phyloP scores from a whole-genome alignment of 37 sponge, comb jelly and placozoan genomes.

The Cliona cf. orientalis region DNA sequence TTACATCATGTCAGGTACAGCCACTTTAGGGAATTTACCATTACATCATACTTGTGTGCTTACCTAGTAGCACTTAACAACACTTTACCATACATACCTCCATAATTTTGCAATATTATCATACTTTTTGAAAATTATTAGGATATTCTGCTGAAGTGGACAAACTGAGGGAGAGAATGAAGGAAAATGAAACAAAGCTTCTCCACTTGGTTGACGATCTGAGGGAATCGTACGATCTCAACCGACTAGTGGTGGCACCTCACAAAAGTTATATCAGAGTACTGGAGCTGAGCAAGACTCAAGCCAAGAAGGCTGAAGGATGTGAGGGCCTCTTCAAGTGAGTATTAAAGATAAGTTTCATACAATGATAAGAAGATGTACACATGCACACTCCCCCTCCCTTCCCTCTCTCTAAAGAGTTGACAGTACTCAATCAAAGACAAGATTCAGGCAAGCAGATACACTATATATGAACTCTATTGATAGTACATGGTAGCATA shows the following conservation, averaged over 20 bases:
- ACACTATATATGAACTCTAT: not conserved
- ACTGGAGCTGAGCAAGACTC: conserved; percentile 61
- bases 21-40: not conserved
- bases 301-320: conserved; percentile 14
- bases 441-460: conserved; percentile 58
- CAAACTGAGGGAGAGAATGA: conserved; percentile 28
- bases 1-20: conserved; percentile 53
- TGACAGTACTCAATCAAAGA: conserved; percentile 42
- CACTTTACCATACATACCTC: not conserved
- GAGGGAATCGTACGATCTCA: conserved; percentile 6
- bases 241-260: conserved; percentile 38
- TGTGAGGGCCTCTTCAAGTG: conserved; percentile 58
- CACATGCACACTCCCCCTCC: too few relatives aligned
- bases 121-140: not conserved
- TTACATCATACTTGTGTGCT: not conserved
- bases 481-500: not conserved
- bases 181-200: conserved; percentile 32
- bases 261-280: conserved; percentile 67
- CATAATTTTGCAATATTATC: not conserved
- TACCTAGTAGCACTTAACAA: not conserved
- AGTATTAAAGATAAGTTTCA: not conserved
- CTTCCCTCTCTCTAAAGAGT: conserved; percentile 33
- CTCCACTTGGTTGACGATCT: conserved; percentile 7
- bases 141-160: conserved; percentile 77
- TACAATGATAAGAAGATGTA: too few relatives aligned